Percentiles rank a stretch among this genome's conserved stretches.
These are phyloP conservation scores for Mizuhopecten yessoensis DNA, from an alignment of 1,140 invertebrate genomes.

Conservation along the genomic window DNA sequence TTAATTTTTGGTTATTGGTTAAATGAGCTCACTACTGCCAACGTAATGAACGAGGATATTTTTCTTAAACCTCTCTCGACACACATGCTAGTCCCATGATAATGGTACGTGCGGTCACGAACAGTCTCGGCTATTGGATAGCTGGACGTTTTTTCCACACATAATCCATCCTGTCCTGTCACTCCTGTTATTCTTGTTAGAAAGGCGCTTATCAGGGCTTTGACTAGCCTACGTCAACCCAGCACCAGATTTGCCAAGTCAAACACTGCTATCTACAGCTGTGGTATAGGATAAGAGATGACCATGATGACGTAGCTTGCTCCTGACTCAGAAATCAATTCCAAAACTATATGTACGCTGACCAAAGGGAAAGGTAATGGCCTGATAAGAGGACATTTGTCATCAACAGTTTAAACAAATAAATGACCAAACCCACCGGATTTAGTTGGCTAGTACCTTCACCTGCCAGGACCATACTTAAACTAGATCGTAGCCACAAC, in stretches of 20 bases:
- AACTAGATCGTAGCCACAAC: no score
- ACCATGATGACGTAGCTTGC: background rate
- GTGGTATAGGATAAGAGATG: background rate
- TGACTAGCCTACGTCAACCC: background rate
- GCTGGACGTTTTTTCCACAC: no score
- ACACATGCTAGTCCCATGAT: no score
- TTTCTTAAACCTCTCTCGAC: no score
- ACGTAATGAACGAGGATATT: no score
- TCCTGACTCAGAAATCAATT: background rate
- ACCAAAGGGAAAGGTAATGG: background rate
- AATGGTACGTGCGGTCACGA: no score
- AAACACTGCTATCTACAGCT: slow-evolving; percentile 24
- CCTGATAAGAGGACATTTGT: background rate
- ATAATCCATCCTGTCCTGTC: background rate
- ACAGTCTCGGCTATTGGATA: no score
- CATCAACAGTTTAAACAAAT: background rate
- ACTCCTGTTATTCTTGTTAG: background rate
- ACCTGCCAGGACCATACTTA: no score
- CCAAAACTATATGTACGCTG: no score
- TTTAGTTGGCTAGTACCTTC: background rate
- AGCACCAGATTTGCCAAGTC: background rate
- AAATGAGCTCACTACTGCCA: no score
- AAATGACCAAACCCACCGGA: background rate
- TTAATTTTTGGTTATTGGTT: no score
- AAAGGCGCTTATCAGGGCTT: background rate